A percentile compares a stretch with the other conserved stretches of the same genome.
phyloP scores from a whole-genome alignment of 2,113 vertebrate genomes.

The Equus przewalskii region DNA sequence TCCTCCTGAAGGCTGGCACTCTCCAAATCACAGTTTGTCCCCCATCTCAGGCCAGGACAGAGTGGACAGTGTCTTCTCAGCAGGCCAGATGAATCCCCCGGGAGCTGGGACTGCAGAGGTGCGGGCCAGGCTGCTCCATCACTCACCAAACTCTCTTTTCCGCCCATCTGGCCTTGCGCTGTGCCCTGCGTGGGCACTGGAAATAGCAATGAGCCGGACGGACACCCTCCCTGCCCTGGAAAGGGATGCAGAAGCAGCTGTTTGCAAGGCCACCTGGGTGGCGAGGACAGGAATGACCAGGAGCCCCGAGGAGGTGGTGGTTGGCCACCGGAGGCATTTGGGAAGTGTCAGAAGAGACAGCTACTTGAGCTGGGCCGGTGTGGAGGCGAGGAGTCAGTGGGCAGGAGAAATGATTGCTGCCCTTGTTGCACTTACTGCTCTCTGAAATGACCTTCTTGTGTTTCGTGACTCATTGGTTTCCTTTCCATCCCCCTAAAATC shows the following conservation, averaged over 20 bases:
- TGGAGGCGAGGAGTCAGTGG: background rate
- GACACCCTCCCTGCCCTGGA: background rate
- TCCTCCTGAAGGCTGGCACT: background rate
- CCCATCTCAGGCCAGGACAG: background rate
- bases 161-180: background rate
- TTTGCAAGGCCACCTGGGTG: accelerated
- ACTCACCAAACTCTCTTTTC: background rate
- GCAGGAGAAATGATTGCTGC: too few relatives aligned
- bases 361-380: accelerated
- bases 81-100: background rate
- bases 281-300: accelerated
- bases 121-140: too few relatives aligned
- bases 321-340: background rate
- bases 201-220: accelerated
- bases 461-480: background rate
- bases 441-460: background rate
- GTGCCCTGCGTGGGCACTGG: background rate
- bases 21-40: background rate
- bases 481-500: background rate
- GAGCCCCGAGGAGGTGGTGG: accelerated
- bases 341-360: background rate
- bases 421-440: accelerated
- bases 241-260: background rate
- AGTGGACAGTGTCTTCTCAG: background rate
- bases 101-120: background rate